These are phyloP conservation scores for Lepas anatifera DNA, from an alignment of 2,888 invertebrate genomes.

Conservation along the genomic window DNA sequence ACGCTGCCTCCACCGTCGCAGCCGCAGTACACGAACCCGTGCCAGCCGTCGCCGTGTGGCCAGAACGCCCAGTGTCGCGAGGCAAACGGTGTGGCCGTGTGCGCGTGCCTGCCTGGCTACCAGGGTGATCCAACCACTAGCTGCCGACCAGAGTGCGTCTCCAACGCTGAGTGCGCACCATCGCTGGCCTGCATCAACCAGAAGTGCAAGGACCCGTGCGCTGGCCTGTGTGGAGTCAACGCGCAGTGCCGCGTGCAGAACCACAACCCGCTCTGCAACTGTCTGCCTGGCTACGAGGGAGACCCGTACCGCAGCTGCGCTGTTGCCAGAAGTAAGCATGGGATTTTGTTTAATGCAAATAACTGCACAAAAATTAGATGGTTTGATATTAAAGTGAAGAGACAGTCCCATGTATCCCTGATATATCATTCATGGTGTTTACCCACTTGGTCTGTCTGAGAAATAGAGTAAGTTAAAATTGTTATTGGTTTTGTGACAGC, in stretches of 20 bases:
- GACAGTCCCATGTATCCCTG: too few species aligned
- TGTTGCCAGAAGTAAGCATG: neutral
- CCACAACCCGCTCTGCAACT: slow-evolving; percentile 63
- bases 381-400: too few species aligned
- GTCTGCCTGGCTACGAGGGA: slow-evolving; percentile 37
- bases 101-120: slow-evolving; percentile 62
- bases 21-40: slow-evolving; percentile 43
- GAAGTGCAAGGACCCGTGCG: slow-evolving; percentile 29
- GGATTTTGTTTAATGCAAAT: too few species aligned
- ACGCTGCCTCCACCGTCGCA: slow-evolving; percentile 51
- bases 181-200: slow-evolving; percentile 50
- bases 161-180: slow-evolving; percentile 57
- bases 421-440: too few species aligned
- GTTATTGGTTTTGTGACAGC: too few species aligned
- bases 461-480: too few species aligned
- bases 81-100: slow-evolving; percentile 54
- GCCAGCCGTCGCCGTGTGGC: slow-evolving; percentile 68
- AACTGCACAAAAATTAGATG: too few species aligned
- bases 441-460: too few species aligned
- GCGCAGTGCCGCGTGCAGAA: slow-evolving; percentile 61
- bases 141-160: slow-evolving; percentile 72
- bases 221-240: slow-evolving; percentile 50
- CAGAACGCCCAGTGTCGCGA: slow-evolving; percentile 67
- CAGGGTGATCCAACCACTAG: slow-evolving; percentile 62
- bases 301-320: slow-evolving; percentile 51